phyloP scores from a whole-genome alignment of 2,888 invertebrate genomes.

The Leptopilina drosophilae region DNA sequence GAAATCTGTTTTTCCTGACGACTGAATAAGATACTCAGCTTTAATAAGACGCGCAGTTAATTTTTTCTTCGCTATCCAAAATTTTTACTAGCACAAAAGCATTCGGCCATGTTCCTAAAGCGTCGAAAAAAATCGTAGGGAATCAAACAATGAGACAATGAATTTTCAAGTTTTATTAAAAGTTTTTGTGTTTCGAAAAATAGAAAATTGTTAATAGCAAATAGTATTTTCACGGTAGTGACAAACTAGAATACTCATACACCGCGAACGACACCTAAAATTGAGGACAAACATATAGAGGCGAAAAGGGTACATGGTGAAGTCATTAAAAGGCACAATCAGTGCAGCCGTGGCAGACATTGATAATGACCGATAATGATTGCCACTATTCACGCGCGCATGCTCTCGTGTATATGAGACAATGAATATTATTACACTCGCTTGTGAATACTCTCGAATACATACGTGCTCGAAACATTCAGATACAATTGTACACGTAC shows the following conservation, averaged over 20 bases:
- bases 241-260: conserved; percentile 27
- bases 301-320: conserved; percentile 64
- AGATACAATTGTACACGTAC: not conserved
- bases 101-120: too few species aligned
- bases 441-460: not conserved
- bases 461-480: not conserved
- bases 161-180: too few species aligned
- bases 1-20: too few species aligned
- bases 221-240: not conserved
- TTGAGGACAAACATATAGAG: conserved; percentile 58
- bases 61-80: too few species aligned
- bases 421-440: conserved; percentile 18
- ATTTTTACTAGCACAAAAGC: too few species aligned
- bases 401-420: conserved; percentile 26
- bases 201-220: too few species aligned
- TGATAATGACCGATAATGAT: conserved; percentile 67
- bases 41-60: too few species aligned
- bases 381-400: conserved; percentile 48
- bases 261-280: conserved; percentile 58
- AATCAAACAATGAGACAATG: too few species aligned
- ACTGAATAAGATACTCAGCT: too few species aligned
- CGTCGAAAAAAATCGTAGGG: too few species aligned
- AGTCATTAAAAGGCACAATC: conserved; percentile 74
- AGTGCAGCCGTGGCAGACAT: conserved; percentile 72
- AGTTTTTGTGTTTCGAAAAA: too few species aligned